Evolutionary conservation across 92 coral and sea anemone species (phyloP).

Genomic region (Parazoanthus swiftii): DNA sequence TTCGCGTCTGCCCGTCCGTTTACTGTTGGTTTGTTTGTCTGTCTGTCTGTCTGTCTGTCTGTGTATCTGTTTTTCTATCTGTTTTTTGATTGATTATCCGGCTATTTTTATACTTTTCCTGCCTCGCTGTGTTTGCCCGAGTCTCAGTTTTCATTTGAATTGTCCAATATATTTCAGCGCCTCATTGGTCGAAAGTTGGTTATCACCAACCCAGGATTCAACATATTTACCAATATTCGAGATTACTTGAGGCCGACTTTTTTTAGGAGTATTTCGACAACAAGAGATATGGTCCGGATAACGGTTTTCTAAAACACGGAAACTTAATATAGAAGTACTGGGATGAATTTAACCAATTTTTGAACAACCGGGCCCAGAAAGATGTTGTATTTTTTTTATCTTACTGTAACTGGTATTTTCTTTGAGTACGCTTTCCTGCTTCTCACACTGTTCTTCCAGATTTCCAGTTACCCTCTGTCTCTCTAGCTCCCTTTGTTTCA

Average conservation of each 20-base stretch:
- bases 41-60: background rate
- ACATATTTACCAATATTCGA: too few species aligned
- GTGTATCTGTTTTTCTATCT: background rate
- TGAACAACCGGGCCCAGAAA: background rate
- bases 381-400: too few species aligned
- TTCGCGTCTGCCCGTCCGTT: background rate
- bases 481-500: too few species aligned
- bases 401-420: too few species aligned
- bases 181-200: too few species aligned
- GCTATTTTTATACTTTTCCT: background rate
- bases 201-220: too few species aligned
- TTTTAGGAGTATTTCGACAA: background rate
- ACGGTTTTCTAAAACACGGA: too few species aligned
- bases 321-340: too few species aligned
- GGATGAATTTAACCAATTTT: background rate
- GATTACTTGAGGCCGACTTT: background rate
- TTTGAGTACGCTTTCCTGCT: background rate
- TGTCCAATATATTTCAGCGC: background rate
- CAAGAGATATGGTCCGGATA: background rate
- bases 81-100: background rate
- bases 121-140: background rate
- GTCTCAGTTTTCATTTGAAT: background rate
- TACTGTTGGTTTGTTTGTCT: background rate
- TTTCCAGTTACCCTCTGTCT: background rate
- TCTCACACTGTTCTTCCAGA: background rate